Percentiles rank a stretch among this genome's conserved stretches.
Evolutionary conservation across 2,797 vertebrate genomes (phyloP).

Genomic region (Mormyrops attenuatus): DNA sequence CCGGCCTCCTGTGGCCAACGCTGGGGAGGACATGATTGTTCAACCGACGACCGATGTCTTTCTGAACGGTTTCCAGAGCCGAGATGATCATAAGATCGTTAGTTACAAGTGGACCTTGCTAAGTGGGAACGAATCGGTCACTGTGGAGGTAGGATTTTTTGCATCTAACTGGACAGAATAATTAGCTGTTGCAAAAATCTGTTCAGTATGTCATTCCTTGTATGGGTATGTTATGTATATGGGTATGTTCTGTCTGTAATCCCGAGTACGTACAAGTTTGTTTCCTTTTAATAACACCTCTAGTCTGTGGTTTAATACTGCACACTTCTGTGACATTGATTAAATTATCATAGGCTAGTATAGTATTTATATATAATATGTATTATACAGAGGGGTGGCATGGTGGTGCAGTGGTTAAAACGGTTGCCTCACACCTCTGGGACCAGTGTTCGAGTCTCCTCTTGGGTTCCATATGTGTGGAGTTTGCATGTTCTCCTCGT

Average conservation of each 20-base stretch:
- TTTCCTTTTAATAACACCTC: background rate
- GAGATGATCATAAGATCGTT: conserved; percentile 53
- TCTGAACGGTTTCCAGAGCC: conserved; percentile 70
- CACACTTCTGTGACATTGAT: background rate
- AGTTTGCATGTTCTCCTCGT: too few species aligned
- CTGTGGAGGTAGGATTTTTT: conserved; percentile 59
- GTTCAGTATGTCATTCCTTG: background rate
- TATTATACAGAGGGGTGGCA: background rate
- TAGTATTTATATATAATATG: background rate
- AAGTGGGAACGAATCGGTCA: conserved; percentile 39
- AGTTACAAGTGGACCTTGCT: conserved; percentile 67
- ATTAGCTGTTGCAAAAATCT: background rate
- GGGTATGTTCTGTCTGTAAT: background rate
- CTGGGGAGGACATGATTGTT: conserved; percentile 63
- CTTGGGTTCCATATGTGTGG: too few species aligned
- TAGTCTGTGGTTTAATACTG: background rate
- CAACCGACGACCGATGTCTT: conserved; percentile 63
- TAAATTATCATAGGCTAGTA: background rate
- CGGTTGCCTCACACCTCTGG: too few species aligned
- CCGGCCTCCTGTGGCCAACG: conserved; percentile 58
- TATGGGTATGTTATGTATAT: background rate
- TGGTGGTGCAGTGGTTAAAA: too few species aligned
- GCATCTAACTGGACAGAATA: background rate
- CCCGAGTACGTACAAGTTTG: background rate
- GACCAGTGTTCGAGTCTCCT: too few species aligned